phyloP scores from a whole-genome alignment of 2,113 vertebrate genomes.

The Siphamia tubifer region DNA sequence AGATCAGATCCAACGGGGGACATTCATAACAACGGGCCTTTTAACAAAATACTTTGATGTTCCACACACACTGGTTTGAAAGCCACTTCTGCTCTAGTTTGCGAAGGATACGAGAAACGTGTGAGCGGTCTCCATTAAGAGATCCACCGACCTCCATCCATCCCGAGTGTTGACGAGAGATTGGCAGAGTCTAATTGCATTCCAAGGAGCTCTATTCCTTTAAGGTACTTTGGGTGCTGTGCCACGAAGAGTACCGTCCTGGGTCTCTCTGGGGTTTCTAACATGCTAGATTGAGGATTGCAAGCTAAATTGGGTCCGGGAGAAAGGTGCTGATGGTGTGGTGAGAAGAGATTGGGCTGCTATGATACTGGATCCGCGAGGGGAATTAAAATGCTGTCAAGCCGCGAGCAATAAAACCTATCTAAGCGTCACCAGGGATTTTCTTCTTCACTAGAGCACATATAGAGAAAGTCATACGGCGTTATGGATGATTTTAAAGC shows the following conservation, averaged over 20 bases:
- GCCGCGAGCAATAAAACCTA: constrained; percentile 59
- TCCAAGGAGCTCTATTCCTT: constrained; percentile 45
- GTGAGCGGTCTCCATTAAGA: constrained; percentile 43
- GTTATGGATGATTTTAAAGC: constrained; percentile 44
- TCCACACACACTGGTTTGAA: neutral
- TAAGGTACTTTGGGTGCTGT: constrained; percentile 49
- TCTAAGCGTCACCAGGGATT: constrained; percentile 54
- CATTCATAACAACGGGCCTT: constrained; percentile 7
- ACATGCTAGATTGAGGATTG: constrained; percentile 63
- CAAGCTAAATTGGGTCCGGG: constrained; percentile 61
- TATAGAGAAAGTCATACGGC: constrained; percentile 28
- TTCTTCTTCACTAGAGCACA: constrained; percentile 49
- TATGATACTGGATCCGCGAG: constrained; percentile 58
- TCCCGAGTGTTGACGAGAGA: constrained; percentile 53
- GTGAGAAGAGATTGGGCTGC: constrained; percentile 52
- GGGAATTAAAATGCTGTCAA: constrained; percentile 71
- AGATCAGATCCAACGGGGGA: constrained; percentile 24
- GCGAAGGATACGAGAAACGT: constrained; percentile 2
- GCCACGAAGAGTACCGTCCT: constrained; percentile 36
- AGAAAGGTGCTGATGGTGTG: constrained; percentile 68
- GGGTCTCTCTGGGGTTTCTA: constrained; percentile 36
- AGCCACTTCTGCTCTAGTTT: constrained; percentile 43
- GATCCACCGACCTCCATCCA: constrained; percentile 20
- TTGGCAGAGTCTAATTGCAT: constrained; percentile 72
- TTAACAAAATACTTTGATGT: constrained; percentile 30